Base-by-base conservation (phyloP, 2,113 vertebrate genomes). In the Spea multiplicata region DNA sequence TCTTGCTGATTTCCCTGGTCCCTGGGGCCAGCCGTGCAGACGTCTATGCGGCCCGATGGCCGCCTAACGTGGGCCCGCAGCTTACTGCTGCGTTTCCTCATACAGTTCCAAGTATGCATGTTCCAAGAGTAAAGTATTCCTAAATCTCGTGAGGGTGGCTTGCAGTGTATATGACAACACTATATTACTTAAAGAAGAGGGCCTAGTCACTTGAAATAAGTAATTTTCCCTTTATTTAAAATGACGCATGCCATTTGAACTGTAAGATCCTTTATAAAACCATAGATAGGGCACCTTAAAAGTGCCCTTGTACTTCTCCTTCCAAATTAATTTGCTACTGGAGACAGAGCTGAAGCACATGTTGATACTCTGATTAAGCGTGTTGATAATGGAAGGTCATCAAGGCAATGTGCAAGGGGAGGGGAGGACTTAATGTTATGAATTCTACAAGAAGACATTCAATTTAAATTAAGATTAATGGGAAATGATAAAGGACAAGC, bases 401-500 rank as follows among this genome's bases (percentile, higher is more conserved):
- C 62, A 52, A 53, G 74, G 52, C 74, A 75, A 75, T 55, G 74
- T 55, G 49, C 74, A 67, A 55, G 64, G 67, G 49, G 49, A 75
- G 64, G 49, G 44, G 17, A 75, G 74, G 64, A 66, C 64, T 66
- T 45, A 75, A 67, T 75, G 74, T 55, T 55, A 67, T 50, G 74
- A 66, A 55, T 75, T 66, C 65, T 53, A 64, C 74, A 67, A 64
- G 74, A 66, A 46, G 74, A 75, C 53, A 67, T 50, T 66, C 64
- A 53, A 75, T 75, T 10, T 75, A 64, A 75, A 75, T 75, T 44
- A 67, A 75, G 74, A 75, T 75, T 75, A 75, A 66, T 30, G 66
- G 9, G 47, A 46, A 62, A 52, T 66, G 74, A 75, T 75, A 65
- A 66, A 66, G 62, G 44, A 47, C 74, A 75, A 64, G 52, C 13